phyloP scores from a whole-genome alignment of 2,113 vertebrate species.

The Marmota flaviventris region DNA sequence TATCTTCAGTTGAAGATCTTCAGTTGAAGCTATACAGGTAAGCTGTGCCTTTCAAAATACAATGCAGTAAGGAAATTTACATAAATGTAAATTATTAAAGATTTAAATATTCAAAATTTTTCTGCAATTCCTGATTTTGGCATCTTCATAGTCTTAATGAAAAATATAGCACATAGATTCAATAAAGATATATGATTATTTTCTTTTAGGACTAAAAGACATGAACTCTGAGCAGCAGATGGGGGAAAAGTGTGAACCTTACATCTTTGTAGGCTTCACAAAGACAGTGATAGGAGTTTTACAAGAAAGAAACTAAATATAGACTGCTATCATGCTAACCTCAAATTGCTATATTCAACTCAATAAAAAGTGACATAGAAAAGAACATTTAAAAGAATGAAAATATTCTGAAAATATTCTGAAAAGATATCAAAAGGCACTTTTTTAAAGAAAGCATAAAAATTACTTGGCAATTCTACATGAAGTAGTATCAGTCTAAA shows the following conservation, averaged over 20 bases:
- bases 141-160: conserved; percentile 21
- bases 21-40: not conserved
- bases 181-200: conserved; percentile 48
- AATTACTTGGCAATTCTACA: conserved; percentile 60
- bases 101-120: conserved; percentile 59
- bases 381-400: conserved; percentile 35
- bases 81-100: conserved; percentile 46
- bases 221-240: conserved; percentile 57
- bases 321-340: conserved; percentile 40
- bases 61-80: conserved; percentile 50
- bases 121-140: conserved; percentile 63
- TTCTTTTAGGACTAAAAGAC: conserved; percentile 57
- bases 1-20: not conserved
- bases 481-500: conserved; percentile 58
- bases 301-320: conserved; percentile 65
- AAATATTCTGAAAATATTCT: conserved; percentile 45
- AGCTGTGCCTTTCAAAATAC: conserved; percentile 30
- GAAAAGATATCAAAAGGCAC: conserved; percentile 56
- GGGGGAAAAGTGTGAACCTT: not conserved
- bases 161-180: not conserved
- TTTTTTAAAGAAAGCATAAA: conserved; percentile 49
- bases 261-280: not conserved
- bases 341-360: conserved; percentile 69
- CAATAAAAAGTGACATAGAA: conserved; percentile 68
- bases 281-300: not conserved